Conservation (phyloP, 2,797 vertebrate genomes). For the Mallotus villosus region DNA sequence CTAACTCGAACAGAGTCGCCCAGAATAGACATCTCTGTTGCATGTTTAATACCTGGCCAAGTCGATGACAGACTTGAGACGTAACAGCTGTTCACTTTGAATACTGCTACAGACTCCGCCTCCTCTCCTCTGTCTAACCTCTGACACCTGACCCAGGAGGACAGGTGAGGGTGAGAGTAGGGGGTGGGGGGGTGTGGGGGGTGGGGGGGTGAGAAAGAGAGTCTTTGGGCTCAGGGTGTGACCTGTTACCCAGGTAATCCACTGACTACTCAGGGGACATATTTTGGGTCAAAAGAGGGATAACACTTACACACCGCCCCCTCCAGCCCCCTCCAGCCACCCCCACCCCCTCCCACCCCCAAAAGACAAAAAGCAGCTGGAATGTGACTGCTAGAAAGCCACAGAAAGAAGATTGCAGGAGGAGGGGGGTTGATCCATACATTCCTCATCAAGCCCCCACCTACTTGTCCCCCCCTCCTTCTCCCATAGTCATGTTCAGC, state of each 20-base stretch:
- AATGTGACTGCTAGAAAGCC: constrained; percentile 48
- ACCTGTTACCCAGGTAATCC: constrained; percentile 50
- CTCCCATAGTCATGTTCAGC: neutral
- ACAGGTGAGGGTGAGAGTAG: neutral
- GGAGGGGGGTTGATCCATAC: constrained; percentile 9
- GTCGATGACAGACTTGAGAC: no score
- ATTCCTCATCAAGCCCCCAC: constrained; percentile 5
- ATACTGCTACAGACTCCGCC: neutral
- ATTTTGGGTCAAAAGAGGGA: constrained; percentile 45
- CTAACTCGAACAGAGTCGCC: no score
- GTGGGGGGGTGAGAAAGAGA: constrained; percentile 26
- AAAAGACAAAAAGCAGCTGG: constrained; percentile 48
- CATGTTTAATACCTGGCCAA: no score
- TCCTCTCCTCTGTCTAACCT: neutral
- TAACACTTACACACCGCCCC: constrained; percentile 35
- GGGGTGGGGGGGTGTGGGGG: constrained; percentile 34
- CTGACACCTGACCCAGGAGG: neutral
- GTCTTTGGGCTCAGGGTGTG: constrained; percentile 13
- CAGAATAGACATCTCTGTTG: no score
- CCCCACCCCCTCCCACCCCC: neutral
- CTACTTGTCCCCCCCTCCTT: constrained; percentile 4
- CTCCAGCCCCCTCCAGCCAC: no score
- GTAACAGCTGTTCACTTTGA: no score
- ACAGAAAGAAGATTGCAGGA: constrained; percentile 4
- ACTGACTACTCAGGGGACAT: constrained; percentile 29